Base-by-base conservation (phyloP, 2,888 invertebrate species). In the Caenorhabditis angaria region DNA sequence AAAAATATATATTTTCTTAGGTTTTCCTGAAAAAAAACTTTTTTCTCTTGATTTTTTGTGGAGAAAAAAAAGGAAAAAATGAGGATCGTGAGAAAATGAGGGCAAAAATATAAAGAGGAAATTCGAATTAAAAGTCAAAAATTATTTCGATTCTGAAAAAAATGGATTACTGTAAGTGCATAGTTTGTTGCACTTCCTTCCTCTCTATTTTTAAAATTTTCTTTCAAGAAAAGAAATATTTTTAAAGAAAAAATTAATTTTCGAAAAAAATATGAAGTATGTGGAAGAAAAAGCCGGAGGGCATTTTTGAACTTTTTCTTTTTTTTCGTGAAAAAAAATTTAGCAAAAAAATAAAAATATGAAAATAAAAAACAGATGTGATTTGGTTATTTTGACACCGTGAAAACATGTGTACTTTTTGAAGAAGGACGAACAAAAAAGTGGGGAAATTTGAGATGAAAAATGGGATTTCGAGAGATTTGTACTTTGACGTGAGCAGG, bases 221-320 rank as follows among this genome's bases (percentile, higher is more conserved):
- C n/a, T n/a, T n/a, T n/a, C n/a, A n/a, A n/a, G n/a, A n/a, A n/a
- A n/a, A n/a, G n/a, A n/a, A n/a, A n/a, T n/a, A n/a, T n/a, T n/a
- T n/a, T n/a, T n/a, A 14, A 3, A 41, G 18, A 6, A 41, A 41
- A 41, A 41, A 41, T 18, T 14, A 41, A 12, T 10, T 41, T 41
- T 41, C 41, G 41, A 41, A 41, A 41, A 41, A 41, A 41, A 32
- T 32, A 41, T 12, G 41, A 41, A 41, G 18, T 18, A 14, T 12
- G 41, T 18, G 14, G 18, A 41, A 18, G 18, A 41, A 41, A 41
- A 14, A 41, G 41, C 41, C 41, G 41, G 8, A 12, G 41, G 41
- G 41, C 41, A 41, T 18, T 41, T 41, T 41, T 41, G 41, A 41
- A 41, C 41, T 32, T 32, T n/a, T n/a, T n/a, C n/a, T n/a, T n/a